Percentiles rank a stretch among this genome's conserved stretches.
Evolutionary conservation across 2,888 invertebrate genomes (phyloP).

Genomic region (Taenaris catops): DNA sequence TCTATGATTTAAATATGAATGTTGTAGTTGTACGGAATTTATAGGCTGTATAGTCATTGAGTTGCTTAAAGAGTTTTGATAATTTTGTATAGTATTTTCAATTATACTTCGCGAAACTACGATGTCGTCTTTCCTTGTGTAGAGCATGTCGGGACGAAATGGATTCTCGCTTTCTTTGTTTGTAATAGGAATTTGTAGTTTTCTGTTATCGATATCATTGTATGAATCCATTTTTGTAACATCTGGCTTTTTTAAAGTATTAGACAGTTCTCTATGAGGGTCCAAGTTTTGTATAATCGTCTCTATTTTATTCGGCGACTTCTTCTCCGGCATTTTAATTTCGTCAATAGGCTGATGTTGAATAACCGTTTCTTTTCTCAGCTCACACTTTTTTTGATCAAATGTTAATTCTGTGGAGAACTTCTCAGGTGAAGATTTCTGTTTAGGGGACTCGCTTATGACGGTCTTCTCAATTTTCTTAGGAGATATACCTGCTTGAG

Average conservation of each 20-base stretch:
- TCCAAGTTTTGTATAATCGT: constrained; percentile 59
- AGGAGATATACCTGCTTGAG: constrained; percentile 44
- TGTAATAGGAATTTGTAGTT: constrained; percentile 39
- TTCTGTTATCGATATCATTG: constrained; percentile 48
- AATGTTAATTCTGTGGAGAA: constrained; percentile 32
- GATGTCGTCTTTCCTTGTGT: constrained; percentile 59
- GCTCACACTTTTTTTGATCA: constrained; percentile 56
- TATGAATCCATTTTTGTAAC: constrained; percentile 54
- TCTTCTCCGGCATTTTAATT: constrained; percentile 49
- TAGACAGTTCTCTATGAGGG: constrained; percentile 47
- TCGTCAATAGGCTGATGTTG: constrained; percentile 64
- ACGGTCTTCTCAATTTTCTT: constrained; percentile 52
- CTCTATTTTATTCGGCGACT: constrained; percentile 62
- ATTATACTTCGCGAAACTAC: constrained; percentile 59
- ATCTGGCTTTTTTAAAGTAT: constrained; percentile 50
- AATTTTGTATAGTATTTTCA: constrained; percentile 53
- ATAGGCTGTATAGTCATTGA: constrained; percentile 70
- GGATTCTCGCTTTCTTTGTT: constrained; percentile 56
- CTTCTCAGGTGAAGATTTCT: constrained; percentile 51
- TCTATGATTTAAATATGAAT: constrained; percentile 57
- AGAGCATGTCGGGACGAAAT: constrained; percentile 53
- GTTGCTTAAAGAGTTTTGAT: constrained; percentile 52
- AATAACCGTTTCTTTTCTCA: constrained; percentile 69
- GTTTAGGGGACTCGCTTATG: constrained; percentile 54
- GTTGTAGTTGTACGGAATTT: constrained; percentile 55